These are phyloP conservation scores for Rallus crepitans DNA, from an alignment of 2,797 vertebrate species.

Conservation along the genomic window DNA sequence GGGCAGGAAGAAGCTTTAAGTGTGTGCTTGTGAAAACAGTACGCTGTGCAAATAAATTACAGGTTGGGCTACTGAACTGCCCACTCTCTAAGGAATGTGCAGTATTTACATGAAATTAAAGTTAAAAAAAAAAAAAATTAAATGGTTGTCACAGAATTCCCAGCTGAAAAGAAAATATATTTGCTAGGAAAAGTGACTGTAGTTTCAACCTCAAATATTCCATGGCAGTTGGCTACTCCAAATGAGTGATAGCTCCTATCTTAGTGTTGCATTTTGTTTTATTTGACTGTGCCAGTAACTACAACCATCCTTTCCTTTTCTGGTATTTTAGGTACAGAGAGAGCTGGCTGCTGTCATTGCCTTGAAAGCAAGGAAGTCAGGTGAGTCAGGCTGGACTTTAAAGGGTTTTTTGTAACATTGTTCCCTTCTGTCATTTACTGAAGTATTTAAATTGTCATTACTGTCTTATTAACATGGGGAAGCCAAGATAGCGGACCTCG, in stretches of 20 bases:
- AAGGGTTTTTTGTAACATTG: neutral
- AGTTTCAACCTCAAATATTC: neutral
- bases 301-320: constrained; percentile 23
- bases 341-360: constrained; percentile 94
- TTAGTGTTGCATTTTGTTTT: neutral
- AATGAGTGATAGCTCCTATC: neutral
- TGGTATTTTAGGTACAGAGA: constrained; percentile 88
- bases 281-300: neutral
- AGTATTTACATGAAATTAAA: neutral
- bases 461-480: neutral
- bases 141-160: neutral
- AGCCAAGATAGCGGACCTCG: neutral
- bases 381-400: constrained; percentile 76
- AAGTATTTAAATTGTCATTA: constrained; percentile 7
- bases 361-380: constrained; percentile 92
- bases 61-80: neutral
- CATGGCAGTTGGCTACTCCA: neutral
- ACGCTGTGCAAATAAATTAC: neutral
- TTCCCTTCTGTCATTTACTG: neutral
- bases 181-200: neutral
- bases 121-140: neutral
- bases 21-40: neutral
- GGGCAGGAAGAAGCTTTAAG: constrained; percentile 15
- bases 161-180: neutral
- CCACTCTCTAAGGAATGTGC: neutral